Evolutionary conservation across 2,113 vertebrate species (phyloP).

Genomic region (Thamnaconus septentrionalis): DNA sequence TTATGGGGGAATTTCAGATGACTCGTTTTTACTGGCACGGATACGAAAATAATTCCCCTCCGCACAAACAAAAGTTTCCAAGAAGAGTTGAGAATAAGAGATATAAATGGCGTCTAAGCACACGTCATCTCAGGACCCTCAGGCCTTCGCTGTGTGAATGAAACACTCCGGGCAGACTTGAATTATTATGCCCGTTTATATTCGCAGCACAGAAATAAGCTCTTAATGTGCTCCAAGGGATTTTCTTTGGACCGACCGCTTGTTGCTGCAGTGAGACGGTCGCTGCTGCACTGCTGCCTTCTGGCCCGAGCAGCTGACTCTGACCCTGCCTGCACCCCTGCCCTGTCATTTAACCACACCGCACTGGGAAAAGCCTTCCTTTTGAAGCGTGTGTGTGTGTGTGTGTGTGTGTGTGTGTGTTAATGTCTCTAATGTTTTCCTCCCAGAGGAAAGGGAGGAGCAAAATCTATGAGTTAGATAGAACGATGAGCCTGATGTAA

Average conservation of each 20-base stretch:
- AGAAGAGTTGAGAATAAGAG: no score
- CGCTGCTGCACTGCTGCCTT: conserved; percentile 6
- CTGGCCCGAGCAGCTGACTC: conserved; percentile 50
- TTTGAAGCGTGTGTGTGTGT: conserved; percentile 31
- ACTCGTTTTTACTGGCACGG: not conserved
- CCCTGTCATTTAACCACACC: conserved; percentile 66
- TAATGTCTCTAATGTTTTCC: conserved; percentile 22
- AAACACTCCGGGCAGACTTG: no score
- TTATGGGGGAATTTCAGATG: conserved; percentile 19
- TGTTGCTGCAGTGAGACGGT: no score
- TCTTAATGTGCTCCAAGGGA: no score
- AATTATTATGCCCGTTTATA: no score
- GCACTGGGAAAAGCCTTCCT: conserved; percentile 43
- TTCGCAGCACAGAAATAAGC: no score
- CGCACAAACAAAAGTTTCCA: no score
- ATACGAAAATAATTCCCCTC: no score
- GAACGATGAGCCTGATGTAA: conserved; percentile 8
- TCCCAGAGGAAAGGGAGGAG: conserved; percentile 54
- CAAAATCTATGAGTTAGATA: conserved; percentile 25
- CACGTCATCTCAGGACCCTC: no score
- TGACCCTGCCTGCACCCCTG: conserved; percentile 36
- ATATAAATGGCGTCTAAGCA: no score
- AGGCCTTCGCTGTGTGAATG: no score
- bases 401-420: conserved; percentile 11
- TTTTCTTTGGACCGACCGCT: no score